Evolutionary conservation across 2,888 invertebrate species (phyloP).

Genomic region (Euspilapteryx auroguttella): DNA sequence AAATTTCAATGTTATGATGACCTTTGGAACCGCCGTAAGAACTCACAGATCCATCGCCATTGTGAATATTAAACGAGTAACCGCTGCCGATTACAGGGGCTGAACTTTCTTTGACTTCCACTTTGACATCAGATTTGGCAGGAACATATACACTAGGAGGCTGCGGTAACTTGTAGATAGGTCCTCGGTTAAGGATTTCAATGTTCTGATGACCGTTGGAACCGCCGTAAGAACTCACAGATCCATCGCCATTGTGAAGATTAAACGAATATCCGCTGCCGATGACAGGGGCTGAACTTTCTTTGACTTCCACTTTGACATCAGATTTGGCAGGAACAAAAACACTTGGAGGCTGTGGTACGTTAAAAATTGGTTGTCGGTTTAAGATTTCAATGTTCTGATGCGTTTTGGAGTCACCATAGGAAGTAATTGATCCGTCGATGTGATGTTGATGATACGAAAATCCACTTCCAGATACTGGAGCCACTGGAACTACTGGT

Average conservation of each 20-base stretch:
- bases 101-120: not conserved
- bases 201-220: too few relatives aligned
- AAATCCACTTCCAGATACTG: slow-evolving; percentile 4
- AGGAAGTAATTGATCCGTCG: not conserved
- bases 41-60: too few relatives aligned
- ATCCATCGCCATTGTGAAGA: too few relatives aligned
- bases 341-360: not conserved
- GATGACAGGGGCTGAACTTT: not conserved
- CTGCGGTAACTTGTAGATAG: not conserved
- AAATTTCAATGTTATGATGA: too few relatives aligned
- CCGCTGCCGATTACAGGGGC: too few relatives aligned
- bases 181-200: too few relatives aligned
- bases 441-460: slow-evolving; percentile 12
- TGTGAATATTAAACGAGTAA: too few relatives aligned
- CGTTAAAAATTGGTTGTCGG: not conserved
- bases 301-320: not conserved
- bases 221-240: too few relatives aligned
- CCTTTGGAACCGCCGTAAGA: too few relatives aligned
- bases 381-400: too few relatives aligned
- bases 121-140: not conserved
- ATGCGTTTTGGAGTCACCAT: not conserved
- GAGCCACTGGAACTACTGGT: too few relatives aligned
- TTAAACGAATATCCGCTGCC: too few relatives aligned
- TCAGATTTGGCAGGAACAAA: not conserved
- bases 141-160: not conserved